Conservation (phyloP, 1,140 invertebrate species). For the Papilio dardanus region DNA sequence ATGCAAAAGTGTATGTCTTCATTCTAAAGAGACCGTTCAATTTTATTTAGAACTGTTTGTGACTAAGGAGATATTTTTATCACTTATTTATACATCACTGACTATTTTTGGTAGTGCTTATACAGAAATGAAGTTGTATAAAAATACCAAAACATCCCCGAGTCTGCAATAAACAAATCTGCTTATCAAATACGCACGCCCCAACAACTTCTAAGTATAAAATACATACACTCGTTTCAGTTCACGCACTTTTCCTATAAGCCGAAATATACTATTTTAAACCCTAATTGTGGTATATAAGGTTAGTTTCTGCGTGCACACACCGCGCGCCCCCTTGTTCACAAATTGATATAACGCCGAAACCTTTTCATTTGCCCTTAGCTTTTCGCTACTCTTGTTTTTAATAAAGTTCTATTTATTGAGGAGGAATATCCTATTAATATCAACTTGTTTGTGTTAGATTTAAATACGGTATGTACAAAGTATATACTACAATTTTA, state of each 20-base stretch:
- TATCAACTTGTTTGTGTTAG: not conserved
- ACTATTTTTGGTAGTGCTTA: not conserved
- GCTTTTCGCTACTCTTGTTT: slow-evolving; percentile 2
- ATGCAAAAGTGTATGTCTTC: not conserved
- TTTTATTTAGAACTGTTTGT: not conserved
- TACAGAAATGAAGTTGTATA: not conserved
- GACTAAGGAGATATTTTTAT: not conserved
- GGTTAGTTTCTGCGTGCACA: not conserved
- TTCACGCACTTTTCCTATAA: not conserved
- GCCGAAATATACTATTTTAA: not conserved
- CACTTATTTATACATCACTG: too few relatives aligned
- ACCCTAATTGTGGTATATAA: not conserved
- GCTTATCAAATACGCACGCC: slow-evolving; percentile 23
- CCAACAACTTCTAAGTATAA: slow-evolving; percentile 28
- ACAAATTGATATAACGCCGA: slow-evolving; percentile 14
- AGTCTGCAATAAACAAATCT: slow-evolving; percentile 11
- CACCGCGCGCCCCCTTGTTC: not conserved
- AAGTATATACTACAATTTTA: not conserved
- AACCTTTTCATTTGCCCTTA: not conserved
- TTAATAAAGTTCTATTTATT: slow-evolving; percentile 28
- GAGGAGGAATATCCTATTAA: not conserved
- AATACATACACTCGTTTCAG: slow-evolving; percentile 14
- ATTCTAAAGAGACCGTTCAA: not conserved
- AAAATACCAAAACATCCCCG: slow-evolving; percentile 13
- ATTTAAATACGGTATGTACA: not conserved